Percentiles rank a stretch among this genome's conserved stretches.
phyloP scores from a whole-genome alignment of 2,888 invertebrate species.

The Julus scandinavius region DNA sequence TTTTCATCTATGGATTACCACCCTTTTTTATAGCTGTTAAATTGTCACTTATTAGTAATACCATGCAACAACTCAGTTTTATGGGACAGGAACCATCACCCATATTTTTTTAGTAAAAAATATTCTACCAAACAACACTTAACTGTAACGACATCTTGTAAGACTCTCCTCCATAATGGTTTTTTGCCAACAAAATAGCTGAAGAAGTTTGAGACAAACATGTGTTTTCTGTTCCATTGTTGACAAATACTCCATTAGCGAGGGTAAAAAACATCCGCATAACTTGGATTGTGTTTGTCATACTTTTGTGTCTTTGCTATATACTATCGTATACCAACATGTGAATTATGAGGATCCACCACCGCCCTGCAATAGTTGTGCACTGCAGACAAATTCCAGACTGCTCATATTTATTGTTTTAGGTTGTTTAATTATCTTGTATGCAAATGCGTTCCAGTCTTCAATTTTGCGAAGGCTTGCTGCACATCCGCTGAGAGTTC shows the following conservation, averaged over 20 bases:
- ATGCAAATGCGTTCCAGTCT: not conserved
- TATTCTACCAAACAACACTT: too few relatives aligned
- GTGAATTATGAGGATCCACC: not conserved
- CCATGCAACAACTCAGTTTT: not conserved
- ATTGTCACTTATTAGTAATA: not conserved
- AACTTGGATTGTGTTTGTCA: too few relatives aligned
- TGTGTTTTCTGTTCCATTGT: not conserved
- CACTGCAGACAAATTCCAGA: constrained; percentile 7
- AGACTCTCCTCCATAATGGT: too few relatives aligned
- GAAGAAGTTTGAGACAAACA: not conserved
- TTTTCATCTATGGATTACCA: not conserved
- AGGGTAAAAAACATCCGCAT: not conserved
- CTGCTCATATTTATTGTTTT: not conserved
- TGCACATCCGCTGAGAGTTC: not conserved
- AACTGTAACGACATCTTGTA: too few relatives aligned
- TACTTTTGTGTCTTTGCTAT: too few relatives aligned
- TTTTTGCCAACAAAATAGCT: too few relatives aligned
- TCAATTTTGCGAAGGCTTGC: not conserved
- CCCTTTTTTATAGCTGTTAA: not conserved
- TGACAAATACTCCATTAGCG: not conserved
- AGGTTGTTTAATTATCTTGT: not conserved
- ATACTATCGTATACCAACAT: too few relatives aligned
- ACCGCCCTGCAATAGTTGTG: not conserved
- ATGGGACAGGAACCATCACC: not conserved
- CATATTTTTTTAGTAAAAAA: too few relatives aligned